A percentile compares a stretch with the other conserved stretches of the same genome.
Conservation (phyloP, 2,888 invertebrate genomes). For the Ephialtes manifestator region DNA sequence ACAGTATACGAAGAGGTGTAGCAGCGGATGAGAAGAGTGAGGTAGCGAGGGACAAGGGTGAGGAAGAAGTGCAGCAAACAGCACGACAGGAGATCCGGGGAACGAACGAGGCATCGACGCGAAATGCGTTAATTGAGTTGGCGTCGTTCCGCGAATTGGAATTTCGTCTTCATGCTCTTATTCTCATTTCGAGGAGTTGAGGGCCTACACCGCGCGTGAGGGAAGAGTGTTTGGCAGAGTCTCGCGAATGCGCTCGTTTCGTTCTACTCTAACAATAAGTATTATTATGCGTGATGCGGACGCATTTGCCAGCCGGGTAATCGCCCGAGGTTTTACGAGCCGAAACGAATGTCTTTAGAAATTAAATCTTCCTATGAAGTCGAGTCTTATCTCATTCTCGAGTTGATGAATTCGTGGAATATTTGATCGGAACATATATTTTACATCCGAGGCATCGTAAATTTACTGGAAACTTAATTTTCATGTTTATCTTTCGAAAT, state of each 20-base stretch:
- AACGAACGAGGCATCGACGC: slow-evolving; percentile 62
- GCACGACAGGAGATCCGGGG: not conserved
- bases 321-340: slow-evolving; percentile 30
- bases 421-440: slow-evolving; percentile 7
- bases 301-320: slow-evolving; percentile 45
- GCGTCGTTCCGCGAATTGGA: slow-evolving; percentile 62
- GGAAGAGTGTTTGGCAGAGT: slow-evolving; percentile 51
- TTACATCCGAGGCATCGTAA: not conserved
- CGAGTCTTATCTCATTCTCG: slow-evolving; percentile 7
- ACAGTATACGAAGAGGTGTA: slow-evolving; percentile 15
- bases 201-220: not conserved
- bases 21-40: slow-evolving; percentile 3
- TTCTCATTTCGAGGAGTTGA: slow-evolving; percentile 38
- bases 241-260: slow-evolving; percentile 29
- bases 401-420: slow-evolving; percentile 4
- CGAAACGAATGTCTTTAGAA: slow-evolving; percentile 38
- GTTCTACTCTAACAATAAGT: slow-evolving; percentile 45
- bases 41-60: not conserved
- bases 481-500: not conserved
- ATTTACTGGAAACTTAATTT: slow-evolving; percentile 18
- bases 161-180: slow-evolving; percentile 57
- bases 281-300: slow-evolving; percentile 33
- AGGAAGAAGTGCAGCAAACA: slow-evolving; percentile 26
- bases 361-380: slow-evolving; percentile 19
- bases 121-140: slow-evolving; percentile 73